Conservation (phyloP, 2,888 invertebrate genomes). For the Stomorhina lunata region DNA sequence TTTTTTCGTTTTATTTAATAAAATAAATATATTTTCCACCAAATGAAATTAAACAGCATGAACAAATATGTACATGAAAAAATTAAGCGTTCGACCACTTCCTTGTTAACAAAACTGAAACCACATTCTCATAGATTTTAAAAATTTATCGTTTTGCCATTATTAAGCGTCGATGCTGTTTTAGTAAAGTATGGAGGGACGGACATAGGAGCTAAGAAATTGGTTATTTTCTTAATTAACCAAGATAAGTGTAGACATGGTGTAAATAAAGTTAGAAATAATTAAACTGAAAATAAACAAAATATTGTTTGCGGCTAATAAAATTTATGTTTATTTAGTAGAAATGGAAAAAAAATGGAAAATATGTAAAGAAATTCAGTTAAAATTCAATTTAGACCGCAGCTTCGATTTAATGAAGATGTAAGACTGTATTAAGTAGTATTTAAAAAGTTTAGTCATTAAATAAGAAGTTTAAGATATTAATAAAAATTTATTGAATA, state of each 20-base stretch:
- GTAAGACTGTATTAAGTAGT: too few species aligned
- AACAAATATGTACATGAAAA: constrained; percentile 42
- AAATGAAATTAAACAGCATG: constrained; percentile 54
- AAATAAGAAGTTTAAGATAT: too few species aligned
- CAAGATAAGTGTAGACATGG: constrained; percentile 43
- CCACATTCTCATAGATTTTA: constrained; percentile 49
- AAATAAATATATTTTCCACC: not conserved
- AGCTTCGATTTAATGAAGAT: constrained; percentile 15
- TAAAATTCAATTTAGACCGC: constrained; percentile 41
- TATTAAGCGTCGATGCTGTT: too few species aligned
- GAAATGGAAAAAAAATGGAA: constrained; percentile 11
- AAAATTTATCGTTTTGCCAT: constrained; percentile 51
- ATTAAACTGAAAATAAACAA: constrained; percentile 26
- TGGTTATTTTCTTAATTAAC: constrained; percentile 49
- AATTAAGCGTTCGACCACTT: constrained; percentile 35
- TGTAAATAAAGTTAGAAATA: constrained; percentile 12
- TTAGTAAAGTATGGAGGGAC: too few species aligned
- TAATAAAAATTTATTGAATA: too few species aligned
- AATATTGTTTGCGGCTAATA: constrained; percentile 17
- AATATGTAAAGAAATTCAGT: constrained; percentile 3
- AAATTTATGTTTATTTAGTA: not conserved
- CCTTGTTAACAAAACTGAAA: constrained; percentile 46
- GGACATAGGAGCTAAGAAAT: constrained; percentile 48
- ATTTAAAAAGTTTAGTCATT: too few species aligned
- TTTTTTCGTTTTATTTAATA: too few species aligned